Evolutionary conservation across 2,888 invertebrate genomes (phyloP).

Genomic region (Sussaba pulchella): DNA sequence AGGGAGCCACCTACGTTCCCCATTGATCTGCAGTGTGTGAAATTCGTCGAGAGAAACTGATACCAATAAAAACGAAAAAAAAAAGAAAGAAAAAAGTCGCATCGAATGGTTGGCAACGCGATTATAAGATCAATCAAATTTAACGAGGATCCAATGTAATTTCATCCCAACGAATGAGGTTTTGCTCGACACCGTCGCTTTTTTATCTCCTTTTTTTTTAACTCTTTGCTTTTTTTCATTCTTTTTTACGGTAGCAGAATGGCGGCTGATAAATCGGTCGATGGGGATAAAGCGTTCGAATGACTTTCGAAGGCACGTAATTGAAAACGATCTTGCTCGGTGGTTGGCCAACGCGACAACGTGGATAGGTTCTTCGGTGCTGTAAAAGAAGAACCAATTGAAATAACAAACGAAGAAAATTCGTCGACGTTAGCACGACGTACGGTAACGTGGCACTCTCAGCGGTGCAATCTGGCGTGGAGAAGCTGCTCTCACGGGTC

Average conservation of each 20-base stretch:
- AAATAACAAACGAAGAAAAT: constrained; percentile 12
- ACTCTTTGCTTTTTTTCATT: too few relatives aligned
- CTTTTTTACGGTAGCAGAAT: background rate
- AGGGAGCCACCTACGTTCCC: background rate
- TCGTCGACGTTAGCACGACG: background rate
- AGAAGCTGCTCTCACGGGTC: background rate
- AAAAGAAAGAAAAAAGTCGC: background rate
- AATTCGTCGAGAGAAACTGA: background rate
- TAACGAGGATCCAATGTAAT: background rate
- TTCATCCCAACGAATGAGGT: background rate
- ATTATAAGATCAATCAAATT: background rate
- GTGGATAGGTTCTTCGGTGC: background rate
- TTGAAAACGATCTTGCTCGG: constrained; percentile 24
- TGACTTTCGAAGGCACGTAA: constrained; percentile 5
- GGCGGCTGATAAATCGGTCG: background rate
- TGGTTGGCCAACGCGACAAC: background rate
- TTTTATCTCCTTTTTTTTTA: too few relatives aligned
- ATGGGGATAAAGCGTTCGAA: background rate
- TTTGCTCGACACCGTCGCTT: background rate
- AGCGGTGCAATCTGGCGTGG: constrained; percentile 6
- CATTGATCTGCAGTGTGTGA: background rate
- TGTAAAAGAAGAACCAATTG: constrained; percentile 21
- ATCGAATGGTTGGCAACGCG: background rate
- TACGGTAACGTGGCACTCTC: background rate
- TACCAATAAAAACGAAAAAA: background rate